phyloP scores from a whole-genome alignment of 1,140 invertebrate genomes.

The Achroia grisella region DNA sequence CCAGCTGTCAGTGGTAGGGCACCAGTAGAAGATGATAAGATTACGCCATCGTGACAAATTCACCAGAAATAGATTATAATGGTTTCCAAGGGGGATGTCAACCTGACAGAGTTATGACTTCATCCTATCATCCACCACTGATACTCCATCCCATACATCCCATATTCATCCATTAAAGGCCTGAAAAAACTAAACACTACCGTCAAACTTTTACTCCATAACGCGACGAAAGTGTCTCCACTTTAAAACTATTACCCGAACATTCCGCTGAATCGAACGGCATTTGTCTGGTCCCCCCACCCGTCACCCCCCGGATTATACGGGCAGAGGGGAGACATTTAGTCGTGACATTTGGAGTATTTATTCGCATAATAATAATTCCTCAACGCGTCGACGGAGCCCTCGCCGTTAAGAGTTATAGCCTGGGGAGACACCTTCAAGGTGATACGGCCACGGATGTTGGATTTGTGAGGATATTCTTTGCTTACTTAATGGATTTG shows the following conservation, averaged over 20 bases:
- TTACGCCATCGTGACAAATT: too few species aligned
- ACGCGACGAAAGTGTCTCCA: slow-evolving; percentile 1
- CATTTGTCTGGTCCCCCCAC: slow-evolving; percentile 30
- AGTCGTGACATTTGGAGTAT: slow-evolving; percentile 75
- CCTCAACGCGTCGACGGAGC: slow-evolving; percentile 67
- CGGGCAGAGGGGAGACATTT: slow-evolving; percentile 57
- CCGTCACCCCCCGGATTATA: slow-evolving; percentile 34
- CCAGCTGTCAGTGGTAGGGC: too few species aligned
- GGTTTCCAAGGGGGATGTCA: too few species aligned
- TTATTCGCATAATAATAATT: slow-evolving; percentile 77
- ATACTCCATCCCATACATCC: too few species aligned
- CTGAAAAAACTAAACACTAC: too few species aligned
- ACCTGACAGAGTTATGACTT: too few species aligned
- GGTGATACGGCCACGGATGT: slow-evolving; percentile 30
- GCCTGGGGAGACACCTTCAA: slow-evolving; percentile 59
- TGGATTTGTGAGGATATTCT: slow-evolving; percentile 19
- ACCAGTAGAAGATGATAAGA: too few species aligned
- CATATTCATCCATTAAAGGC: too few species aligned
- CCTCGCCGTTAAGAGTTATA: slow-evolving; percentile 66
- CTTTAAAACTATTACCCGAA: slow-evolving; percentile 39
- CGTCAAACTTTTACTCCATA: background rate
- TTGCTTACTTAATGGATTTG: background rate
- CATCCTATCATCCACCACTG: too few species aligned
- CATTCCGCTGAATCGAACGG: slow-evolving; percentile 37
- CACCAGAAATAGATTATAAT: too few species aligned